These are phyloP conservation scores for Willisornis vidua DNA, from an alignment of 2,113 vertebrate species.

Conservation along the genomic window DNA sequence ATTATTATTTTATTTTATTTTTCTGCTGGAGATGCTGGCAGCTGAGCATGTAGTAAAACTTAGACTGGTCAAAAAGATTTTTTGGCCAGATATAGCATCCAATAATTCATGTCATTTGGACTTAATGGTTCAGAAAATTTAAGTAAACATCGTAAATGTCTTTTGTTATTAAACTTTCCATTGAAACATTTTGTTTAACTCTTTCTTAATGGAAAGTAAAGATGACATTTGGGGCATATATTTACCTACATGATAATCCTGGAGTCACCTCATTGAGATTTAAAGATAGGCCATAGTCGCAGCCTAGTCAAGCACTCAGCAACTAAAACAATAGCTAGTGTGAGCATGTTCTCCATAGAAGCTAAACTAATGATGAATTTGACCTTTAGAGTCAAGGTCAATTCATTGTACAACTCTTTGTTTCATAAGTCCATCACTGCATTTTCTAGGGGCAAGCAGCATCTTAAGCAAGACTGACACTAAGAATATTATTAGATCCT, in stretches of 20 bases:
- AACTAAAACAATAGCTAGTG: not conserved
- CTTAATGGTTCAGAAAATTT: slow-evolving; percentile 81
- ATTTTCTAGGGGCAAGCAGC: not conserved
- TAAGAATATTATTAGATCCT: not conserved
- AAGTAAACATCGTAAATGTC: slow-evolving; percentile 88
- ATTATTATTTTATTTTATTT: not conserved
- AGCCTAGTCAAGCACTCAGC: not conserved
- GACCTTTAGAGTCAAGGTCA: slow-evolving; percentile 50
- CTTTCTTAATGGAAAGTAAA: slow-evolving; percentile 73
- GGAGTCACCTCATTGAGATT: slow-evolving; percentile 43
- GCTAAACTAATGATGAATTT: slow-evolving; percentile 39
- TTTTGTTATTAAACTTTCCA: slow-evolving; percentile 82
- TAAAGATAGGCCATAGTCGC: not conserved
- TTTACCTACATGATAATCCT: slow-evolving; percentile 23
- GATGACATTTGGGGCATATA: slow-evolving; percentile 38
- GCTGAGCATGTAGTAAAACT: slow-evolving; percentile 72
- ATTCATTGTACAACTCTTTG: slow-evolving; percentile 27
- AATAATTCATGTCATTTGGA: slow-evolving; percentile 81
- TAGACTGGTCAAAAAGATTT: slow-evolving; percentile 79
- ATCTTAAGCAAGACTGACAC: not conserved
- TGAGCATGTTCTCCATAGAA: not conserved
- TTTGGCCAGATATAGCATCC: slow-evolving; percentile 79
- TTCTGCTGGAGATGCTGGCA: slow-evolving; percentile 77
- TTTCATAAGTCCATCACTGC: slow-evolving; percentile 16
- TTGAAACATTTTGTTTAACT: slow-evolving; percentile 83